Percentiles rank a stretch among this genome's conserved stretches.
Conservation (phyloP, 2,888 invertebrate genomes). For the Leptinotarsa haldemani region DNA sequence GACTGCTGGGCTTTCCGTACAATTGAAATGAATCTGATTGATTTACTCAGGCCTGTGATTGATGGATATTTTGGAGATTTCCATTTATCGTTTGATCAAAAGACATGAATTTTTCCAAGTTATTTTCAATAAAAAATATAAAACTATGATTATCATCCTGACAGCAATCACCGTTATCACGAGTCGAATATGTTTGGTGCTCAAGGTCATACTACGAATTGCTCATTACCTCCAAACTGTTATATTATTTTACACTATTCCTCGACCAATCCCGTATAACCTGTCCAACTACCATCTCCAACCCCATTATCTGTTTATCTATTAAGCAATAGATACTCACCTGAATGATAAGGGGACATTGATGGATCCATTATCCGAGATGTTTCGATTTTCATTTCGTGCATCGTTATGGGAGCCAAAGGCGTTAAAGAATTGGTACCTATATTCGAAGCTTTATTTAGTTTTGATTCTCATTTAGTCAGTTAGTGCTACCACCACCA, state of each 20-base stretch:
- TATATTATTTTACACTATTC: not conserved
- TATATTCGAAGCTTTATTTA: constrained; percentile 53
- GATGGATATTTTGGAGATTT: no score
- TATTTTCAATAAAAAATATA: no score
- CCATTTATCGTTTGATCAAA: no score
- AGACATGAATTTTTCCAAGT: no score
- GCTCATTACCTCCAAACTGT: no score
- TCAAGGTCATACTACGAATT: not conserved
- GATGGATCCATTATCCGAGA: constrained; percentile 73
- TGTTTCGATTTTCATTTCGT: constrained; percentile 79
- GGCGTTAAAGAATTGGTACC: constrained; percentile 77
- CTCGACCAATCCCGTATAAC: not conserved
- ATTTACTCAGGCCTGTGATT: no score
- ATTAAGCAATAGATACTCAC: constrained; percentile 65
- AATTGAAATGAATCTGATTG: no score
- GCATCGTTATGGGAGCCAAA: constrained; percentile 80
- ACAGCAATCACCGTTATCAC: no score
- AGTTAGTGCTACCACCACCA: constrained; percentile 46
- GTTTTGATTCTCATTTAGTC: constrained; percentile 9
- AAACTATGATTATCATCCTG: no score
- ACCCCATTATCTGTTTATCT: not conserved
- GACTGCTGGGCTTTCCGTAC: no score
- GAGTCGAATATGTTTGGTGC: not conserved
- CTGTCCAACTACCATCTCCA: not conserved
- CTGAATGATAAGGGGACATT: constrained; percentile 78